Evolutionary conservation across 2,113 vertebrate species (phyloP), one percentile per base, ranked within the genome.

Genomic region (Elachura formosa): DNA sequence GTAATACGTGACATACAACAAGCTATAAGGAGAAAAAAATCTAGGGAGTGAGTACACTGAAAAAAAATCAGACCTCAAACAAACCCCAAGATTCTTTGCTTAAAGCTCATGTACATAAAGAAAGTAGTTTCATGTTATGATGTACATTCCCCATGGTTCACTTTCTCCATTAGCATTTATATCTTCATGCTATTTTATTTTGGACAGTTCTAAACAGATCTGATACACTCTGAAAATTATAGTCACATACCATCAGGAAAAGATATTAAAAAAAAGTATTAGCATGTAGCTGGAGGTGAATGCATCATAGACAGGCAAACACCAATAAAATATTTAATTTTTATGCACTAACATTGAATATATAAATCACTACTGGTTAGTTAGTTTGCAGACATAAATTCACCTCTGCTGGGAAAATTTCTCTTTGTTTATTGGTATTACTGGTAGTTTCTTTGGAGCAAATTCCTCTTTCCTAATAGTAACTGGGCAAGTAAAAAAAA

Each of bases 101-200:
- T 95, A 92, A 61, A 56, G 12, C 33, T 93, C 77, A 92, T 89
- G 72, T 92, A 92, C 36, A 66, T 93, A 94, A 91, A 94, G 38
- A 86, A 97, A 95, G 93, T 95, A 96, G 82, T 91, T 96, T 76
- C 58, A 62, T 90, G 66, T 87, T 96, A 74, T 89, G 92, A 94
- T 87, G 92, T 29, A 34, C 87, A 62, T 92, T 97, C 86, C 87
- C 78, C 23, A 63, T 76, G 62, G 87, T 90, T 90, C 54, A 75
- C 69, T 97, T 96, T 94, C 89, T 96, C 84, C 54, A 79, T 96
- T 95, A 95, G 56, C 79, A 89, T 96, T 96, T 96, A 63, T 92
- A 77, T 92, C 76, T 96, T 90, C 63, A 64, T 96, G 89, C 36
- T 49, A 67, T 93, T 96, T 73, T 74, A 87, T 63, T 90, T 75